Base-by-base conservation (phyloP, 2,888 invertebrate genomes). In the Drosophila helvetica region DNA sequence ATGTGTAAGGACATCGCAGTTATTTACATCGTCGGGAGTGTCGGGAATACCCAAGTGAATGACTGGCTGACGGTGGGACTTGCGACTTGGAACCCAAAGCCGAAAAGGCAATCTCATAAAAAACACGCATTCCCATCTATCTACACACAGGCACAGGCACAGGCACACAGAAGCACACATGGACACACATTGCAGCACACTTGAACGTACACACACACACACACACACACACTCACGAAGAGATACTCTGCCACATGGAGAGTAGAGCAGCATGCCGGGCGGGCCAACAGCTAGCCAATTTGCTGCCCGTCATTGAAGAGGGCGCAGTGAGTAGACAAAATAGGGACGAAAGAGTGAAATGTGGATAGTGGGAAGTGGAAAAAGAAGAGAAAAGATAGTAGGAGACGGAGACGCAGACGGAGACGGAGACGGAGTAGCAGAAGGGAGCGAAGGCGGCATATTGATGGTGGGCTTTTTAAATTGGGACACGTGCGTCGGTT, bases 401-500 rank as follows among this genome's bases (percentile, higher is more conserved):
- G 19, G 12, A 18, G 3, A 10, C 3, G 6, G 17, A 15, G 8
- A 19, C 18, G 15, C 2, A 25, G 5, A n/a, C 9, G 45, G 10
- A 15, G 10, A 3, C 17, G 10, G 17, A 18, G 22, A 15, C 6
- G 27, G 48, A n/a, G 22, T 3, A 15, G 42, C 22, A 19, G n/a
- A n/a, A 18, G 25, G 3, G 18, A 15, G 17, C 18, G n/a, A 25
- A 12, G 62, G 59, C 38, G 38, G 77, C 64, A 46, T 56, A 48
- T 60, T 56, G 62, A 50, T 79, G 68, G 76, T 66, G 64, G 75
- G 76, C 67, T 73, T 64, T 69, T 65, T 74, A 77, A 86, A 83
- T 51, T 84, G 87, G 83, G 76, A 79, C 83, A 83, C 83, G 83
- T 87, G 84, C 82, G 82, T 65, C 48, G 51, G 25, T 27, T 17